These are phyloP conservation scores for Tokudaia tokunoshimensis DNA, from an alignment of 2,797 vertebrate species.

Conservation along the genomic window DNA sequence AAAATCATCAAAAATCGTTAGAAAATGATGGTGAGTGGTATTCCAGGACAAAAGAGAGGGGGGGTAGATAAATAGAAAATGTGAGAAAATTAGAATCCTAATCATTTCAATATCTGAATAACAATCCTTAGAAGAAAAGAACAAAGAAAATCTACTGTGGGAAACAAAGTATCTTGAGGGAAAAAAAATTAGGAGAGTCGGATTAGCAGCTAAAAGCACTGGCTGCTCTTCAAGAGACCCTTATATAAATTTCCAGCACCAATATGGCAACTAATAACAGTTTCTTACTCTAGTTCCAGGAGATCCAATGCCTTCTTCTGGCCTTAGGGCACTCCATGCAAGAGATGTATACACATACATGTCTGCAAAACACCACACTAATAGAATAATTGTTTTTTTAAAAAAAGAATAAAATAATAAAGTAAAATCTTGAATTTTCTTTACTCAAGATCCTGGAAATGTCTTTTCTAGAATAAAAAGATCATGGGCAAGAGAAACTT, in stretches of 20 bases:
- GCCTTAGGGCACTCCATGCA: not conserved
- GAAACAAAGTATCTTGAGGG: not conserved
- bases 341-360: not conserved
- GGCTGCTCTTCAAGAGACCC: not conserved
- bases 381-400: not conserved
- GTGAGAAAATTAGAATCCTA: not conserved
- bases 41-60: no score
- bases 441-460: not conserved
- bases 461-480: not conserved
- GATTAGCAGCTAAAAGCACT: not conserved
- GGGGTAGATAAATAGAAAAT: not conserved
- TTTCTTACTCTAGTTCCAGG: not conserved
- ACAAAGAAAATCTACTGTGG: not conserved
- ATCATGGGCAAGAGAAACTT: not conserved
- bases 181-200: not conserved
- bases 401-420: not conserved
- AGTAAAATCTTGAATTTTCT: not conserved
- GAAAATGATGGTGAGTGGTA: not conserved
- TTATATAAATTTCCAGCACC: not conserved
- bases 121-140: not conserved
- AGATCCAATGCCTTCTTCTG: not conserved
- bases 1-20: not conserved
- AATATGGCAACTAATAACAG: no score
- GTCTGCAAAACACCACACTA: not conserved
- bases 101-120: not conserved